Evolutionary conservation across 30 jellyfish, hydroid and myxozoan genomes (phyloP).

Genomic region (Hydra vulgaris): DNA sequence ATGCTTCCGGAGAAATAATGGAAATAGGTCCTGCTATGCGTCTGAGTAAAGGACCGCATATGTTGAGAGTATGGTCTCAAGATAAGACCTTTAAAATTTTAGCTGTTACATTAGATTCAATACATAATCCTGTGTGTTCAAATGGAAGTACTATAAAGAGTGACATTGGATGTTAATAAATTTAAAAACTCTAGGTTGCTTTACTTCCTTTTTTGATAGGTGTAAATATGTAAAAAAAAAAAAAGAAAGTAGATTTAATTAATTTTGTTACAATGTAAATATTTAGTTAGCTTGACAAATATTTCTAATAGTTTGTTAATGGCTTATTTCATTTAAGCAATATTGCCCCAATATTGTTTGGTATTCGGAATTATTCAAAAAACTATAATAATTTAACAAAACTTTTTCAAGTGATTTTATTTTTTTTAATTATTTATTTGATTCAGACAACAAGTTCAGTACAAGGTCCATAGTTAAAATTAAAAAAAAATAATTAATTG

Average conservation of each 20-base stretch:
- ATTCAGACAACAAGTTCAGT: too few relatives aligned
- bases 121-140: neutral
- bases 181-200: neutral
- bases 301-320: too few relatives aligned
- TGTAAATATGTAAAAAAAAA: neutral
- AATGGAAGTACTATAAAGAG: neutral
- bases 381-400: too few relatives aligned
- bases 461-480: too few relatives aligned
- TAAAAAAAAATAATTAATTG: too few relatives aligned
- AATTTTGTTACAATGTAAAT: neutral
- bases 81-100: conserved; percentile 37
- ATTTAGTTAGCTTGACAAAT: too few relatives aligned
- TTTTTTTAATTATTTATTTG: too few relatives aligned
- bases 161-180: neutral
- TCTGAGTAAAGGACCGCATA: conserved; percentile 58
- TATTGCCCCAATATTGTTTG: too few relatives aligned
- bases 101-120: conserved; percentile 49
- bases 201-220: neutral
- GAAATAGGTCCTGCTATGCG: conserved; percentile 40
- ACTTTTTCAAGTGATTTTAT: too few relatives aligned
- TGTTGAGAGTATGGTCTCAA: conserved; percentile 47
- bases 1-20: conserved; percentile 24
- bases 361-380: too few relatives aligned
- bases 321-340: too few relatives aligned
- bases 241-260: too few relatives aligned